phyloP scores from a whole-genome alignment of 1,140 invertebrate genomes.

The Contarinia nasturtii region DNA sequence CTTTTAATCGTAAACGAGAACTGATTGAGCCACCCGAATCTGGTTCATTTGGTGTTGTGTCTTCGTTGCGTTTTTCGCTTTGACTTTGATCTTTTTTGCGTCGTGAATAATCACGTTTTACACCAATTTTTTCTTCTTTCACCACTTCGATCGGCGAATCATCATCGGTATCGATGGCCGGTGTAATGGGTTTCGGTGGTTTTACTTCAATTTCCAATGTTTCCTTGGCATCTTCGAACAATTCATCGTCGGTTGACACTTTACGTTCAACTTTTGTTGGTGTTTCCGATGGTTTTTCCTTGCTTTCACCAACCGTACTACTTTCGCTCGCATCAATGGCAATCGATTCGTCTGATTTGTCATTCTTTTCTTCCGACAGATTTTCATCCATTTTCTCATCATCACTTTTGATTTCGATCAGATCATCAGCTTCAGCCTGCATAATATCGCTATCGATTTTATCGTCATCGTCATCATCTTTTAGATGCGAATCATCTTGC shows the following conservation, averaged over 20 bases:
- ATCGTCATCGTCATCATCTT: slow-evolving; percentile 16
- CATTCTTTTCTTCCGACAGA: slow-evolving; percentile 4
- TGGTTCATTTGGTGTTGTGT: neutral
- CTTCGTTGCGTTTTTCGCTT: slow-evolving; percentile 17
- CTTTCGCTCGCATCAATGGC: neutral
- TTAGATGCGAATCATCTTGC: slow-evolving; percentile 4
- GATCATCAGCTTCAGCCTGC: slow-evolving; percentile 4
- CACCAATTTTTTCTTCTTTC: slow-evolving; percentile 25
- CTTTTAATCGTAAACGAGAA: slow-evolving; percentile 12
- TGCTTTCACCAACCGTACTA: too few species aligned
- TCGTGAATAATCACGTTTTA: slow-evolving; percentile 22
- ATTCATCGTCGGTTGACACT: slow-evolving; percentile 7
- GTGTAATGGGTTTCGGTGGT: neutral
- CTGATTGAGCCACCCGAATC: slow-evolving; percentile 4
- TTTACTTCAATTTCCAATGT: slow-evolving; percentile 16
- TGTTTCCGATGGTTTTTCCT: neutral
- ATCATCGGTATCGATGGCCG: slow-evolving; percentile 29
- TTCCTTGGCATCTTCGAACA: slow-evolving; percentile 15
- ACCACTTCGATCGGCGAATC: slow-evolving; percentile 35
- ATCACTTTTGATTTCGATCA: neutral
- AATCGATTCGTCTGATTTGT: slow-evolving; percentile 6
- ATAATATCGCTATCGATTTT: slow-evolving; percentile 5
- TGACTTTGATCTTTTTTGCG: slow-evolving; percentile 14
- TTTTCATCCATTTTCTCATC: slow-evolving; percentile 3
- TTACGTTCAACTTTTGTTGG: slow-evolving; percentile 3